A percentile compares a stretch with the other conserved stretches of the same genome.
Conservation (phyloP, 2,797 vertebrate genomes). For the Adrianichthys oophorus region DNA sequence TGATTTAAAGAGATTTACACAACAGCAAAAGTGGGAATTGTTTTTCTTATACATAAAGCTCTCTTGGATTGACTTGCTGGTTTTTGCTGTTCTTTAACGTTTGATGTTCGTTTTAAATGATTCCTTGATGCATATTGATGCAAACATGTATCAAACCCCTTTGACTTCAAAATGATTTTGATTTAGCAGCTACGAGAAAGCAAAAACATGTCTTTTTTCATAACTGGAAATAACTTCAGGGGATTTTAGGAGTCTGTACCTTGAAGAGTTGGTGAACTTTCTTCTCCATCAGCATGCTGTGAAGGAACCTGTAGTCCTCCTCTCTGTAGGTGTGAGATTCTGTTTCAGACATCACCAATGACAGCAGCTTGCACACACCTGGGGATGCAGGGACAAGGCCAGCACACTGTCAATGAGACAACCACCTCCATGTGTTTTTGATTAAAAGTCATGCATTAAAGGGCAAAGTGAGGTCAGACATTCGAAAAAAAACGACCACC, state of each 20-base stretch:
- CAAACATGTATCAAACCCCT: no score
- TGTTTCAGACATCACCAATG: slow-evolving; percentile 85
- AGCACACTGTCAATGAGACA: not conserved
- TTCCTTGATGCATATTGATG: no score
- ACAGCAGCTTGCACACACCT: slow-evolving; percentile 84
- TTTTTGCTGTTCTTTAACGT: no score
- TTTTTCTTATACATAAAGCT: no score
- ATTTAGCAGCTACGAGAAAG: no score
- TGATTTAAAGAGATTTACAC: no score
- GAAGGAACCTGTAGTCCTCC: slow-evolving; percentile 94
- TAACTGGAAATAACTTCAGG: no score
- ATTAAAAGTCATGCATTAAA: slow-evolving; percentile 20
- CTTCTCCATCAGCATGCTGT: slow-evolving; percentile 93
- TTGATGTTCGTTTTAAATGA: no score
- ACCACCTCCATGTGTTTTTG: slow-evolving; percentile 13
- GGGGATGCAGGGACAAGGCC: slow-evolving; percentile 48
- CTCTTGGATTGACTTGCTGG: no score
- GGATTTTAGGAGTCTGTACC: slow-evolving; percentile 38
- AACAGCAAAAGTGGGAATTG: no score
- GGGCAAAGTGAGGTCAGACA: slow-evolving; percentile 25
- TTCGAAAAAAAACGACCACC: slow-evolving; percentile 21
- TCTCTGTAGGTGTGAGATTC: slow-evolving; percentile 86
- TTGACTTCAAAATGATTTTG: no score
- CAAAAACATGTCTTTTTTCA: no score
- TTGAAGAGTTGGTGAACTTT: slow-evolving; percentile 93